Percentiles rank a stretch among this genome's conserved stretches.
Conservation (phyloP, 2,797 vertebrate genomes). For the Enteromius thamalakanensis region DNA sequence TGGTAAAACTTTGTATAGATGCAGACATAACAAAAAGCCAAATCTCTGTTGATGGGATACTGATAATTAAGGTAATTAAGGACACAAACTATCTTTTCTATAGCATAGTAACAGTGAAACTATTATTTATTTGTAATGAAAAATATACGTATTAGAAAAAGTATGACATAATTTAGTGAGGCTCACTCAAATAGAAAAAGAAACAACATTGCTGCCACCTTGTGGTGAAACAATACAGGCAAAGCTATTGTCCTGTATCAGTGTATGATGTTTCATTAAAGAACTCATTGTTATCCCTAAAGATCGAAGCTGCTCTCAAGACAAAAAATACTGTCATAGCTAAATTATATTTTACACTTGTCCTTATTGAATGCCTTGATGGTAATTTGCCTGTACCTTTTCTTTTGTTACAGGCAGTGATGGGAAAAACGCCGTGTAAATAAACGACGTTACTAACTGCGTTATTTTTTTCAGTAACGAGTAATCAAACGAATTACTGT, state of each 20-base stretch:
- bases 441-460: too few relatives aligned
- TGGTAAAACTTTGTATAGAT: background rate
- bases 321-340: background rate
- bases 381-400: background rate
- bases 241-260: background rate
- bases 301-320: background rate
- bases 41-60: background rate
- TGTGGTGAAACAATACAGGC: background rate
- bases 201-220: constrained; percentile 7
- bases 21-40: background rate
- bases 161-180: background rate
- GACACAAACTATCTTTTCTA: background rate
- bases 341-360: background rate
- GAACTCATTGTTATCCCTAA: background rate
- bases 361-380: background rate
- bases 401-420: background rate
- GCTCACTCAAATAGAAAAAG: background rate
- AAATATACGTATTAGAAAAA: too few relatives aligned
- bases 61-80: background rate
- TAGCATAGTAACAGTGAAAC: background rate
- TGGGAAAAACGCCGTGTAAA: too few relatives aligned
- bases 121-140: background rate
- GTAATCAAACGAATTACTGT: too few relatives aligned
- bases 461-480: too few relatives aligned
- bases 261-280: background rate